phyloP scores from a whole-genome alignment of 2,888 invertebrate genomes.

The Ormyrus rosae region DNA sequence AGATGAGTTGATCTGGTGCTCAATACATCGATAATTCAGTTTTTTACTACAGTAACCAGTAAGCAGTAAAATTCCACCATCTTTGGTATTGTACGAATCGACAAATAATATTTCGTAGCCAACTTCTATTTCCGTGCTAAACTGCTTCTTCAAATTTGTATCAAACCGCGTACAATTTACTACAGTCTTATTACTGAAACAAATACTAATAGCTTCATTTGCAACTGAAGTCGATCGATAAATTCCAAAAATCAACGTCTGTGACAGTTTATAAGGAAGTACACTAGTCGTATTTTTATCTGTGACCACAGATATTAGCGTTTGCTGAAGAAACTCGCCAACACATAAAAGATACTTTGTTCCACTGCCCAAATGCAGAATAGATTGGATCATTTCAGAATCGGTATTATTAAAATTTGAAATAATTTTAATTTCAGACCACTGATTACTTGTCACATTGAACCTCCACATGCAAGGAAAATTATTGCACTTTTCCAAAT shows the following conservation, averaged over 20 bases:
- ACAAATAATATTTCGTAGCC: background rate
- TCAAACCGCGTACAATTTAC: background rate
- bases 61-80: background rate
- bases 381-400: background rate
- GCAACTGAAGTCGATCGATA: too few species aligned
- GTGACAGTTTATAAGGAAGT: too few species aligned
- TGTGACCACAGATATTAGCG: too few species aligned
- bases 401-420: background rate
- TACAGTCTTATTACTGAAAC: background rate
- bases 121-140: background rate
- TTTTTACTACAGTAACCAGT: background rate
- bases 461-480: slow-evolving; percentile 1
- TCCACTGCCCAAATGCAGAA: background rate
- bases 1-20: background rate
- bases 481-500: background rate
- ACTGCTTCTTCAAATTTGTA: background rate
- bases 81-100: background rate
- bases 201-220: background rate
- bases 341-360: background rate
- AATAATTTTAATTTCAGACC: background rate
- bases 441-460: background rate
- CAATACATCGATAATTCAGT: background rate
- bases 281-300: too few species aligned
- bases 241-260: too few species aligned
- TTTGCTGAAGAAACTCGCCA: too few species aligned